Evolutionary conservation across 2,113 vertebrate species (phyloP).

Genomic region (Pseudopodoces humilis): DNA sequence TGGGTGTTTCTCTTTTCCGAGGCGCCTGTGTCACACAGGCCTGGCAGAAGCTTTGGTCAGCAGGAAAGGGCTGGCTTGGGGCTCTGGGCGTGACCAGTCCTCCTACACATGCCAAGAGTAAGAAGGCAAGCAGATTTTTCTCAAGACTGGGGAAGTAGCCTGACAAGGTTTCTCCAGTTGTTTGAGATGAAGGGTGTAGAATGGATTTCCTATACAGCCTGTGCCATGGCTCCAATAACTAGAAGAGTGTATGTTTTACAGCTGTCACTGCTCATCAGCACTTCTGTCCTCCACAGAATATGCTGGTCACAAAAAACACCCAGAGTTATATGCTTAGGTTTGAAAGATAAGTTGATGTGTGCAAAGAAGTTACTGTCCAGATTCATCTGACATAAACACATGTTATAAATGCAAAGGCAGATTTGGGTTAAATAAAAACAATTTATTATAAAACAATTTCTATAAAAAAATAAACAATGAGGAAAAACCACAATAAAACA

Average conservation of each 20-base stretch:
- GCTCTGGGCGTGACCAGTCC: rapidly evolving
- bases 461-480: too few species aligned
- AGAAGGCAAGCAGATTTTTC: background rate
- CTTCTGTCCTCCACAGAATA: background rate
- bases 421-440: too few species aligned
- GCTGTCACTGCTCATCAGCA: background rate
- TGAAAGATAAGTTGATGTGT: background rate
- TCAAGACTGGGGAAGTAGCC: too few species aligned
- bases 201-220: background rate
- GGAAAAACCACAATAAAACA: too few species aligned
- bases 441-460: too few species aligned
- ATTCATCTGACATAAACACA: background rate
- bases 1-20: background rate
- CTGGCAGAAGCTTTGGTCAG: rapidly evolving
- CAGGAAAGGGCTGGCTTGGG: background rate
- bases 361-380: background rate
- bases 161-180: background rate
- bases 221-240: background rate
- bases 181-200: background rate
- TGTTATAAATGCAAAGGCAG: too few species aligned
- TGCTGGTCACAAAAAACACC: background rate
- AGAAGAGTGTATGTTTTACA: background rate
- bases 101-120: rapidly evolving
- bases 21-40: too few species aligned
- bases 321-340: background rate